Conservation (phyloP, 2,888 invertebrate species). For the Lasioglossum figueresi region DNA sequence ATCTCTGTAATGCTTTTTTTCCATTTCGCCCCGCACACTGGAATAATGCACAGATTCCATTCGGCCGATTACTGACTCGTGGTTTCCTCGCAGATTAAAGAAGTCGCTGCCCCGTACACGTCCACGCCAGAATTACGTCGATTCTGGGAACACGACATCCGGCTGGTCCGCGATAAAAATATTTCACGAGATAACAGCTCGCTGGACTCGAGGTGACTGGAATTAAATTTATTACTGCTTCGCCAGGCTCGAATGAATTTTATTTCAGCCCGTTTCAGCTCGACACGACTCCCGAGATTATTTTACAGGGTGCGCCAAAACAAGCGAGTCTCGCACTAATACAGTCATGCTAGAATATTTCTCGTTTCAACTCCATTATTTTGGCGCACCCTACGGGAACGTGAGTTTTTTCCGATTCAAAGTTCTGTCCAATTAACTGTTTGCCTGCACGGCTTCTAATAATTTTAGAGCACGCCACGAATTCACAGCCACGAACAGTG, state of each 20-base stretch:
- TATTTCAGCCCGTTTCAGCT: background rate
- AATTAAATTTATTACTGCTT: background rate
- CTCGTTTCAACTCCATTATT: background rate
- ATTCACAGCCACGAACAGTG: background rate
- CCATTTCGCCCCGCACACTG: background rate
- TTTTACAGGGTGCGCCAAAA: background rate
- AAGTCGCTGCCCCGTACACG: constrained; percentile 92
- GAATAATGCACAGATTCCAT: background rate
- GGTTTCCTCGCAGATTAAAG: constrained; percentile 87
- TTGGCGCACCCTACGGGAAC: background rate
- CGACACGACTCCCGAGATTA: background rate
- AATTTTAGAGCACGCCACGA: background rate
- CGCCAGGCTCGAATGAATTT: background rate
- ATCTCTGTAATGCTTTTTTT: background rate
- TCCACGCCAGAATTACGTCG: constrained; percentile 90
- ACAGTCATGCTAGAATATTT: background rate
- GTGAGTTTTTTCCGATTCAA: background rate
- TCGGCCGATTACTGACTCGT: background rate
- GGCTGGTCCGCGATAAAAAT: constrained; percentile 88
- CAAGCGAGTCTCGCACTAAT: background rate
- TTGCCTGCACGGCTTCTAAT: background rate
- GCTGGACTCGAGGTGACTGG: constrained; percentile 76
- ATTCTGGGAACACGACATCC: constrained; percentile 92
- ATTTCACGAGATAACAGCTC: constrained; percentile 78
- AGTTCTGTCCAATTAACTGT: background rate